phyloP scores from a whole-genome alignment of 2,888 invertebrate genomes.

The Hemithea aestivaria region DNA sequence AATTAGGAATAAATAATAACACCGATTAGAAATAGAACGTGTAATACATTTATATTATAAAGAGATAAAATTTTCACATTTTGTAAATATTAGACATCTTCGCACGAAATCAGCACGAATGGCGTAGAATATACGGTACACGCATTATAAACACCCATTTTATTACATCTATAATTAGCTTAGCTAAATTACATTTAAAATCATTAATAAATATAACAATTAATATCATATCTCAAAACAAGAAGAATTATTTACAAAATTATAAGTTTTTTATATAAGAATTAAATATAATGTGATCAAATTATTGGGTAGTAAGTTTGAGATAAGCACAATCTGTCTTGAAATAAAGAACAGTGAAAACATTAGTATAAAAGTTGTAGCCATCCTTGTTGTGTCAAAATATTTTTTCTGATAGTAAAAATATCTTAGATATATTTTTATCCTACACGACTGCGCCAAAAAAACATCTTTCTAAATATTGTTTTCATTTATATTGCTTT shows the following conservation, averaged over 20 bases:
- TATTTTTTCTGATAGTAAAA: too few species aligned
- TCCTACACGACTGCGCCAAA: too few species aligned
- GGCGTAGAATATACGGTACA: slow-evolving; percentile 51
- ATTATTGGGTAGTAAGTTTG: too few species aligned
- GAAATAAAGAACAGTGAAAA: too few species aligned
- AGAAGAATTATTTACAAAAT: slow-evolving; percentile 12
- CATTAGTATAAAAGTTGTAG: too few species aligned
- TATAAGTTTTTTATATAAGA: too few species aligned
- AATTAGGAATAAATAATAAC: slow-evolving; percentile 34
- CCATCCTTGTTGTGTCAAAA: too few species aligned
- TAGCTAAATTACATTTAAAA: slow-evolving; percentile 22
- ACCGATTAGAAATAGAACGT: slow-evolving; percentile 62
- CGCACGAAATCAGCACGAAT: slow-evolving; percentile 55
- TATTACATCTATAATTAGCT: slow-evolving; percentile 34
- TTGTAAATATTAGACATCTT: slow-evolving; percentile 64
- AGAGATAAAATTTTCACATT: slow-evolving; percentile 75
- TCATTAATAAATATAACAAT: slow-evolving; percentile 9
- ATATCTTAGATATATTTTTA: too few species aligned
- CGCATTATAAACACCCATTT: slow-evolving; percentile 50
- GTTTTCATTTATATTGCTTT: too few species aligned
- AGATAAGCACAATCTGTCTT: too few species aligned
- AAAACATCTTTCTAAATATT: too few species aligned
- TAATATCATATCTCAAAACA: slow-evolving; percentile 11
- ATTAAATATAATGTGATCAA: too few species aligned
- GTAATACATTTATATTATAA: slow-evolving; percentile 76